Base-by-base conservation (phyloP, 2,797 vertebrate genomes). In the Hipposideros larvatus region DNA sequence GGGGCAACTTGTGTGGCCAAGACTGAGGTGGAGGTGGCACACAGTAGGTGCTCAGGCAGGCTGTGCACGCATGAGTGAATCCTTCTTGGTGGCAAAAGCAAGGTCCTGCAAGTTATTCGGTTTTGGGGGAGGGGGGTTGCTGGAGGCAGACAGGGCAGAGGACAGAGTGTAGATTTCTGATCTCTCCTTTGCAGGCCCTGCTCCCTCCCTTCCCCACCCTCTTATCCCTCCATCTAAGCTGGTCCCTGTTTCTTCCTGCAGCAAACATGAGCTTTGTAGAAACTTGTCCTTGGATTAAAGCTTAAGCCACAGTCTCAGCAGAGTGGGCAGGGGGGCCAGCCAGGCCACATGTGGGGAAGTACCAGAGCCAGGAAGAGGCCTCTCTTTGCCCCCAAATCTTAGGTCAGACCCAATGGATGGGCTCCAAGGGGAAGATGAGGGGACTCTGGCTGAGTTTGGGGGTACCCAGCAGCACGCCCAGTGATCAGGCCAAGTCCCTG, bases 201-300 rank as follows among this genome's bases (percentile, higher is more conserved):
- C 82, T 80, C n/a, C 37, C 78, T 87, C 48, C 57, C 66, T 41
- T 4, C 66, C 28, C 70, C 46, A 55, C 74, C 88, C 2, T 59
- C 94, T 98, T 97, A 97, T 97, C 96, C 78, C 59, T 87, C 79
- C 85, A 87, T 95, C 85, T 95, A 73, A 68, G 68, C 37, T 53
- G 65, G 70, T 88, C 73, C 93, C 78, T 75, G 86, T 37, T 95
- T 74, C 91, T 92, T 94, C 82, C 8, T 0, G 55, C 34, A 74
- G 91, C 93, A 95, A 97, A 90, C 80, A 7, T 0, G 86, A 83
- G 95, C 93, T 96, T 68, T 96, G 96, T 93, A 95, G 57, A 93
- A 95, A 97, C 95, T 91, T 98, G 96, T 96, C 90, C 94, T 37
- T 0, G 4, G 87, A 96, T 98, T 97, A 87, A n/a, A 71, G 53